Base-by-base conservation (phyloP, 2,113 vertebrate genomes). In the Symphodus melops region DNA sequence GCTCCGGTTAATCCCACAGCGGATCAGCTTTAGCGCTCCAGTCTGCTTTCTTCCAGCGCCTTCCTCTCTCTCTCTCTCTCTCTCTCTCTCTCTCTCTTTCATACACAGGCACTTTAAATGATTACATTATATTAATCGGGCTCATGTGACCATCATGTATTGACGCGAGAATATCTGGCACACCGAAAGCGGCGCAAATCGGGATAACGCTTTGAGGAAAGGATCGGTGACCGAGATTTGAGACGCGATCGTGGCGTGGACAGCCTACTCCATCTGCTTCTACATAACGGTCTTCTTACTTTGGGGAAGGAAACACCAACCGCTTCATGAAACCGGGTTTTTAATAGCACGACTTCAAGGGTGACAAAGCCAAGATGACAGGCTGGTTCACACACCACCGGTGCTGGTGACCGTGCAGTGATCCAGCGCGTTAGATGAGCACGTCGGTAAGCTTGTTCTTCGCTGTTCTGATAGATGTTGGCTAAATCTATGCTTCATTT, bases 1-100 rank as follows among this genome's bases (percentile, higher is more conserved):
- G 79, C 77, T 13, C 67, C 52, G 69, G 72, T 91, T 92, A 92
- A 93, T 92, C 90, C 90, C 79, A 72, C 75, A 58, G 78, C 59
- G 85, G 89, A 91, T 93, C 88, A 82, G 83, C 79, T 85, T 77
- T 82, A 75, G 57, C 21, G 72, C 87, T 79, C 76, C 81, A 82
- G 83, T 42, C 81, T 67, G 68, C 62, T 62, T 58, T 61, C 67
- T 71, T 61, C 13, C 77, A 61, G 71, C 62, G 58, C 70, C 58
- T 73, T 61, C 37, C 51, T 54, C 57, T 4, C 65, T 48, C 16
- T 14, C 63, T 57, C 71, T 44, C n/a, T 20, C 55, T 3, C 64
- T 13, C 62, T 16, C 51, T 1, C 59, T 46, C 48, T 17, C 23
- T 8, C 57, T 36, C 39, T 9, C 41, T 17, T 33, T 46, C 42